Conservation (phyloP, 2,113 vertebrate species). For the Ornithorhynchus anatinus region DNA sequence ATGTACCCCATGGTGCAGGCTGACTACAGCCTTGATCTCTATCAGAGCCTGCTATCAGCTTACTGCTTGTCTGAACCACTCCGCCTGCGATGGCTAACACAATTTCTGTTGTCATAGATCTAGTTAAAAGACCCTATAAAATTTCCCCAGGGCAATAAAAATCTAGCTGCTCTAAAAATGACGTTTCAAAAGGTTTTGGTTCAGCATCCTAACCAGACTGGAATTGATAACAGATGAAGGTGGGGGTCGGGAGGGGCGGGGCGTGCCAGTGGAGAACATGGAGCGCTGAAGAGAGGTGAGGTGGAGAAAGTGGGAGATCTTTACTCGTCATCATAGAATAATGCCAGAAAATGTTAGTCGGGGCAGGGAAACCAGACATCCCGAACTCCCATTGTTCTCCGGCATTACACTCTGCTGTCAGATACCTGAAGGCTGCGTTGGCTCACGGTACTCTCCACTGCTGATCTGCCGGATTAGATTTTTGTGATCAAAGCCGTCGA, state of each 20-base stretch:
- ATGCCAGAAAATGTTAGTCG: background rate
- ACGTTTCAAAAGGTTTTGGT: conserved; percentile 14
- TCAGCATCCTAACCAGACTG: conserved; percentile 23
- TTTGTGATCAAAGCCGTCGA: conserved; percentile 96
- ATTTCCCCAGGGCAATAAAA: conserved; percentile 29
- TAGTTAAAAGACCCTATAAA: conserved; percentile 2
- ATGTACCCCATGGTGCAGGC: background rate
- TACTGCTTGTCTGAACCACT: conserved; percentile 35
- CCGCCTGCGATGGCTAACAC: conserved; percentile 37
- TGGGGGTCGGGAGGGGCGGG: background rate
- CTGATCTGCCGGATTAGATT: conserved; percentile 98
- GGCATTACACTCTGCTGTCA: background rate
- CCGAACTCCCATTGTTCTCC: background rate
- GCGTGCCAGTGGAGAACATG: background rate
- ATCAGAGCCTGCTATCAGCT: background rate
- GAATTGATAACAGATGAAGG: conserved; percentile 32
- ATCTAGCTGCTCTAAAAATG: conserved; percentile 19
- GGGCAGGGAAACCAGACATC: background rate
- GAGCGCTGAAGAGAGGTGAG: background rate
- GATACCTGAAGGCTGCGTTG: conserved; percentile 96
- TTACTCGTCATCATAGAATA: background rate
- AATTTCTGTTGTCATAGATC: conserved; percentile 34
- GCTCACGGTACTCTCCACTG: conserved; percentile 97
- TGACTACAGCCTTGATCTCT: conserved; percentile 1
- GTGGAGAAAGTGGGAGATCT: background rate